Conservation (phyloP, 2,797 vertebrate species). For the Mus caroli region DNA sequence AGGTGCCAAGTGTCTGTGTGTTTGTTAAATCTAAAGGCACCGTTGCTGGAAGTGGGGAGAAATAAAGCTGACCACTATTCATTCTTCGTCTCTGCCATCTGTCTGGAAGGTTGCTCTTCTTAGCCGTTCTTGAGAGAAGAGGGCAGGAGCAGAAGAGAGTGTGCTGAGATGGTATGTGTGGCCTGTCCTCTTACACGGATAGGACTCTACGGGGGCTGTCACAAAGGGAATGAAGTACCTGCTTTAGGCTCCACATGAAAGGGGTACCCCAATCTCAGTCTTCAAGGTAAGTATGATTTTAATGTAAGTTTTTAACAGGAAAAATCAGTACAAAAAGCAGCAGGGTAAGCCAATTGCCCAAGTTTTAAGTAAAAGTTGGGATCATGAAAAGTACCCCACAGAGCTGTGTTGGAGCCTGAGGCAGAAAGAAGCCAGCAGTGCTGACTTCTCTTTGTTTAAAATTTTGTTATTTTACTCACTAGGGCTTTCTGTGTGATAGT, state of each 20-base stretch:
- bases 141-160: not conserved
- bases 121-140: not conserved
- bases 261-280: not conserved
- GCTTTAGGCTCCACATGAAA: not conserved
- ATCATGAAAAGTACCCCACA: not conserved
- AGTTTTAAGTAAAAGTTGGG: conserved; percentile 24
- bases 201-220: not conserved
- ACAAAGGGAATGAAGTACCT: not conserved
- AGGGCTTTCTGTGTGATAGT: not conserved
- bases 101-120: not conserved
- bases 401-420: not conserved
- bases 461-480: not conserved
- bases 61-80: not conserved
- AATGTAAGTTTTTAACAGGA: not conserved
- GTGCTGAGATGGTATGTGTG: not conserved
- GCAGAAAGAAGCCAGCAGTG: not conserved
- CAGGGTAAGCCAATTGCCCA: not conserved
- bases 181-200: not conserved
- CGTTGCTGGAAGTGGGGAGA: not conserved
- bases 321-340: not conserved
- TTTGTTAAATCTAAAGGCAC: not conserved
- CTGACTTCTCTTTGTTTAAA: conserved; percentile 26
- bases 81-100: not conserved
- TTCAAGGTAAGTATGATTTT: not conserved
- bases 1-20: not conserved